Conservation (phyloP, 2,113 vertebrate genomes). For the Pterocles gutturalis region DNA sequence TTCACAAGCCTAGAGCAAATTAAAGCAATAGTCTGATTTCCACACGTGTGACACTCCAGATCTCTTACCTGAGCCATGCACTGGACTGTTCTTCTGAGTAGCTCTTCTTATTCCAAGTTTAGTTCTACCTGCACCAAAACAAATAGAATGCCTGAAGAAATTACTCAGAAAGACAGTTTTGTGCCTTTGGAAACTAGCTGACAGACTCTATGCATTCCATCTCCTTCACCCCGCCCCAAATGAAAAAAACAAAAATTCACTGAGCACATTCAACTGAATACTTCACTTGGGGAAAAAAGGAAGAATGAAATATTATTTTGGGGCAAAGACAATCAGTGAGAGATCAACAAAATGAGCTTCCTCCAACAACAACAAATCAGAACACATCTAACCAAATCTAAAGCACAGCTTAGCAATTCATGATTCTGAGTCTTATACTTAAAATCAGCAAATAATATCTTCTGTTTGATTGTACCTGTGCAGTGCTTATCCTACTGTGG, state of each 20-base stretch:
- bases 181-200: neutral
- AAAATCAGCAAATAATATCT: neutral
- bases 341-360: neutral
- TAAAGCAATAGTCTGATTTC: neutral
- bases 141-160: neutral
- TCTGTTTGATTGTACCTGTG: neutral
- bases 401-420: neutral
- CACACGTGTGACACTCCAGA: neutral
- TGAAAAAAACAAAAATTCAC: neutral
- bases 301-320: neutral
- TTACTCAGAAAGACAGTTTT: neutral
- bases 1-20: neutral
- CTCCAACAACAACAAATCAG: neutral
- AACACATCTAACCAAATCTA: neutral
- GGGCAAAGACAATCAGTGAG: neutral
- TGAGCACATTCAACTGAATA: neutral
- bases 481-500: neutral
- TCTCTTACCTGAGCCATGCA: neutral
- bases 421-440: neutral
- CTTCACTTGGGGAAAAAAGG: neutral
- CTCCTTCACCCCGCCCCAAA: neutral
- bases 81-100: neutral
- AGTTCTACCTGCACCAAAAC: neutral
- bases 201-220: neutral
- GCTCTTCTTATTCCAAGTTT: fast-evolving